phyloP scores from a whole-genome alignment of 2,888 invertebrate species.

The Gandaritis pyraliata region DNA sequence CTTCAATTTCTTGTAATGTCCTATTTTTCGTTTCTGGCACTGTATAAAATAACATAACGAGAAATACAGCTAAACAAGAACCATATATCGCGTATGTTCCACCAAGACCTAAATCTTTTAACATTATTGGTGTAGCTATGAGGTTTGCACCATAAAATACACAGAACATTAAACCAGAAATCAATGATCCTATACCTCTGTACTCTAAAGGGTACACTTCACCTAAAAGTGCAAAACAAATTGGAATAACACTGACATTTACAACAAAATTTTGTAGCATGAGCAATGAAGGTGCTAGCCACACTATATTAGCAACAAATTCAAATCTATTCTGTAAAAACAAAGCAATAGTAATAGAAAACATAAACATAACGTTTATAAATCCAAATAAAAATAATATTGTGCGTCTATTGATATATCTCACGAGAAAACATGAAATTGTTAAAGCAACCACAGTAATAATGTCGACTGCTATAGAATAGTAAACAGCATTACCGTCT shows the following conservation, averaged over 20 bases:
- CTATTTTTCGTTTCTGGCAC: constrained; percentile 1
- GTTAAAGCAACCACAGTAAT: constrained; percentile 3
- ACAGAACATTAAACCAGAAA: neutral
- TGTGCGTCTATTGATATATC: constrained; percentile 20
- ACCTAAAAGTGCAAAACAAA: neutral
- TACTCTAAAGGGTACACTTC: neutral
- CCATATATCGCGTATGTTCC: neutral
- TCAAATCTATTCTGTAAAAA: constrained; percentile 8
- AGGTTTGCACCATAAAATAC: neutral
- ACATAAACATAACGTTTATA: constrained; percentile 14
- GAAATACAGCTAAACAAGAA: neutral
- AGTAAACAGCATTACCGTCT: constrained; percentile 7
- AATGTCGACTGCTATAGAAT: constrained; percentile 14
- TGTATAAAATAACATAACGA: neutral
- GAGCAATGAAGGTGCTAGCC: neutral
- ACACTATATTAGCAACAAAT: neutral
- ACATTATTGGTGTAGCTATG: neutral
- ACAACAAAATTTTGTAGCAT: constrained; percentile 1
- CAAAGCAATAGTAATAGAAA: constrained; percentile 4
- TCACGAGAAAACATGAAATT: constrained; percentile 18
- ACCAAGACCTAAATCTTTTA: neutral
- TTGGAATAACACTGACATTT: neutral
- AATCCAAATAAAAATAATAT: constrained; percentile 18
- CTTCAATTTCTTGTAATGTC: constrained; percentile 4
- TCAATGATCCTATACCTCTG: constrained; percentile 4